Conservation (phyloP, 2,113 vertebrate genomes). For the Sus scrofa region DNA sequence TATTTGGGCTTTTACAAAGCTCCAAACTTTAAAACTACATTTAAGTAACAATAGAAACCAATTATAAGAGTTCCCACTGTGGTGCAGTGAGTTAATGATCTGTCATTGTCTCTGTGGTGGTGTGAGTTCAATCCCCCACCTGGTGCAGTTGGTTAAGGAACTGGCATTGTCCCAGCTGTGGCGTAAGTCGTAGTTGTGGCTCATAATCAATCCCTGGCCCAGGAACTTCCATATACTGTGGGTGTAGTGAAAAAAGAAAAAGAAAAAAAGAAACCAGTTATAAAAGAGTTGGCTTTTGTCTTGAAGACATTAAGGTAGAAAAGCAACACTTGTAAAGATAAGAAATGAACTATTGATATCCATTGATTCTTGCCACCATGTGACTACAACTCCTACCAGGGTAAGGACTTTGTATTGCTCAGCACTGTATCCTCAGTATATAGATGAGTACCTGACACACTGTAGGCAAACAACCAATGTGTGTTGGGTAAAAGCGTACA, state of each 20-base stretch:
- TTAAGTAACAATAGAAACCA: conserved; percentile 43
- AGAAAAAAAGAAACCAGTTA: conserved; percentile 15
- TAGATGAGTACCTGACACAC: background rate
- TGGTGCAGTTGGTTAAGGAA: too few relatives aligned
- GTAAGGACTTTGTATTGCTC: background rate
- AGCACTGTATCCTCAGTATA: background rate
- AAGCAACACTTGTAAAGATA: conserved; percentile 32
- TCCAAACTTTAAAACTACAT: conserved; percentile 17
- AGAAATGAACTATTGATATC: conserved; percentile 28
- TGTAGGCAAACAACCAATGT: background rate
- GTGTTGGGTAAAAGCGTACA: background rate
- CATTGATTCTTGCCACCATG: background rate
- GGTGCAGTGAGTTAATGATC: too few relatives aligned
- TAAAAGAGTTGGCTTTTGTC: conserved; percentile 37
- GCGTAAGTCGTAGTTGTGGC: too few relatives aligned
- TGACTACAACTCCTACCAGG: background rate
- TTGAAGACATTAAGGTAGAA: conserved; percentile 58
- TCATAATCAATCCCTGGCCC: too few relatives aligned
- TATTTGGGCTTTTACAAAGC: conserved; percentile 49
- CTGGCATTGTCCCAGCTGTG: too few relatives aligned
- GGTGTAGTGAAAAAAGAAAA: too few relatives aligned
- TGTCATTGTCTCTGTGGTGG: too few relatives aligned
- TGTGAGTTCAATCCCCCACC: too few relatives aligned
- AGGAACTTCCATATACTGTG: too few relatives aligned
- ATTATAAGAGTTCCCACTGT: conserved; percentile 8